A percentile compares a stretch with the other conserved stretches of the same genome.
Evolutionary conservation across 2,113 vertebrate genomes (phyloP).

Genomic region (Tauraco erythrolophus): DNA sequence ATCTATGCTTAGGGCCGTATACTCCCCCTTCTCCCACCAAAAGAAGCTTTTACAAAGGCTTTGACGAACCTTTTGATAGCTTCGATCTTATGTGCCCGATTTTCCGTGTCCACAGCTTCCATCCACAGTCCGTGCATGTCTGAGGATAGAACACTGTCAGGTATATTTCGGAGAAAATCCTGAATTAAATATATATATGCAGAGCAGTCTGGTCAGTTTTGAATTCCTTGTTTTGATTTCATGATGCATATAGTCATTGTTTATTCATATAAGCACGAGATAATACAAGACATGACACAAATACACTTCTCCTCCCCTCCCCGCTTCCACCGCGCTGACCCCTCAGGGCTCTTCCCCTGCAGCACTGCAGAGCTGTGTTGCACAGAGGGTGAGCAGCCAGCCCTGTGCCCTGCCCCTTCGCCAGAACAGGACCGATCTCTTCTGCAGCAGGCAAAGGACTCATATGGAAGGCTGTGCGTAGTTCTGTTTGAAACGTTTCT

Average conservation of each 20-base stretch:
- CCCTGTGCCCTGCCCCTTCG: not conserved
- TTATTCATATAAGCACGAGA: conserved; percentile 14
- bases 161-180: conserved; percentile 86
- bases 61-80: conserved; percentile 74
- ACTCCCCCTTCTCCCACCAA: not conserved
- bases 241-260: conserved; percentile 40
- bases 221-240: conserved; percentile 26
- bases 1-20: not conserved
- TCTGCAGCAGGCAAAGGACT: not conserved
- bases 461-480: not conserved
- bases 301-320: not conserved
- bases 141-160: conserved; percentile 83
- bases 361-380: not conserved
- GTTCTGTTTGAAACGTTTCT: not conserved
- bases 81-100: conserved; percentile 68
- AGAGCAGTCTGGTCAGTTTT: conserved; percentile 71
- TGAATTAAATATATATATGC: conserved; percentile 77
- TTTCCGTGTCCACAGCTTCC: conserved; percentile 76
- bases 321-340: not conserved
- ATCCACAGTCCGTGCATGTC: conserved; percentile 83
- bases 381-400: not conserved
- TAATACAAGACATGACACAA: not conserved
- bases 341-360: not conserved
- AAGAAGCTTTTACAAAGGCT: not conserved
- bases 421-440: not conserved